These are phyloP conservation scores for Gymnoscelis rufifasciata DNA, from an alignment of 2,888 invertebrate species.

Conservation along the genomic window DNA sequence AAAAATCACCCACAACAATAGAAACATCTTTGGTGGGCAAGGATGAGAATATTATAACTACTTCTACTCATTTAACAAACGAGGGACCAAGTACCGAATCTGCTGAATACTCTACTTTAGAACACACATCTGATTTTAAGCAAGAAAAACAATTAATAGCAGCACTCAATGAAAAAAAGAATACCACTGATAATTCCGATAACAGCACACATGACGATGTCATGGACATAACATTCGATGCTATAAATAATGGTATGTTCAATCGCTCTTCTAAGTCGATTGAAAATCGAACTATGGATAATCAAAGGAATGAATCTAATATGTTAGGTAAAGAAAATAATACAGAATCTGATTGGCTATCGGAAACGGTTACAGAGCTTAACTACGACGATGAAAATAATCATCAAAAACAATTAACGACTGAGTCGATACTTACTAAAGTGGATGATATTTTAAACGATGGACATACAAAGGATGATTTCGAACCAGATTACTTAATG, in stretches of 20 bases:
- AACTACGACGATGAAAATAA: conserved; percentile 52
- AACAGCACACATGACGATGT: conserved; percentile 36
- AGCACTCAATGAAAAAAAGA: conserved; percentile 37
- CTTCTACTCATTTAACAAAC: conserved; percentile 25
- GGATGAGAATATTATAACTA: conserved; percentile 27
- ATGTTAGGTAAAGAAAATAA: conserved; percentile 26
- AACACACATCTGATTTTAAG: conserved; percentile 26
- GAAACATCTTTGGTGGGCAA: neutral
- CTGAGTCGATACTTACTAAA: conserved; percentile 44
- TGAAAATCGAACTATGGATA: conserved; percentile 31
- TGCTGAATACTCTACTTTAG: conserved; percentile 42
- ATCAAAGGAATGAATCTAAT: conserved; percentile 24
- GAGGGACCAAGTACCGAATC: conserved; percentile 28
- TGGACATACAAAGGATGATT: conserved; percentile 53
- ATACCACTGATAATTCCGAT: conserved; percentile 10
- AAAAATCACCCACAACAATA: neutral
- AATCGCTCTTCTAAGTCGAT: conserved; percentile 65
- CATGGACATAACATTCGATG: conserved; percentile 58
- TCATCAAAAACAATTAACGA: conserved; percentile 47
- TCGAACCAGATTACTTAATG: conserved; percentile 68
- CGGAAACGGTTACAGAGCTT: conserved; percentile 57
- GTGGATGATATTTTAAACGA: conserved; percentile 51
- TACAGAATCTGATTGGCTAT: conserved; percentile 62
- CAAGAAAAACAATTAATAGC: conserved; percentile 43
- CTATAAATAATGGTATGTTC: conserved; percentile 53